Base-by-base conservation (phyloP, 2,797 vertebrate species). In the Sebastes jordani region DNA sequence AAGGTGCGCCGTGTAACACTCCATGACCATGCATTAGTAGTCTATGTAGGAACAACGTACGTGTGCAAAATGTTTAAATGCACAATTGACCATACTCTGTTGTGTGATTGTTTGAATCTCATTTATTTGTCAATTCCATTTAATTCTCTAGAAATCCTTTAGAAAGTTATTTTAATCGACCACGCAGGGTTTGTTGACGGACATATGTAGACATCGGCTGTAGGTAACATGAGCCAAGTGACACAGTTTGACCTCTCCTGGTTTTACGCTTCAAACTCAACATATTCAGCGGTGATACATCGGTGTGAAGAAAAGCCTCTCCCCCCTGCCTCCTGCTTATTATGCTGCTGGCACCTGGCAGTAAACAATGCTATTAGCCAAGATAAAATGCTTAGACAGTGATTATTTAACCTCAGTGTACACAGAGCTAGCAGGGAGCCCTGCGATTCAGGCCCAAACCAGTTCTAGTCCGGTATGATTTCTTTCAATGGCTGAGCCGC, bases 291-390 rank as follows among this genome's bases (percentile, higher is more conserved):
- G 6, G 25, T 78, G 71, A 83, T 72, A 60, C 60, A 67, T 30
- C 5, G 25, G 66, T 68, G 25, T 62, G 38, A 20, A 55, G 61
- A 46, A 42, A 75, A 70, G 32, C 67, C 54, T 62, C 46, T 32
- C 36, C 34, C 42, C 74, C 52, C 30, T 5, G 58, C 76, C 71
- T 82, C 54, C 72, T 75, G 80, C 84, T 92, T 64, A 60, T 88
- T 83, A 74, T 61, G 66, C 76, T 52, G 62, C 59, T 22, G 42
- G 55, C 82, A 86, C 76, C 82, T 79, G 78, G 61, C 81, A 61
- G 71, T 83, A 90, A 88, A 88, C 80, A 83, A 80, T 14, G 42
- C 61, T 55, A 79, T 91, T 88, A 88, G 72, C 11, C 7, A 59
- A 74, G 30, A 86, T 84, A 74, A 82, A 89, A 85, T 73, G 77